Evolutionary conservation across 2,113 vertebrate species (phyloP).

Genomic region (Crotalus viridis): DNA sequence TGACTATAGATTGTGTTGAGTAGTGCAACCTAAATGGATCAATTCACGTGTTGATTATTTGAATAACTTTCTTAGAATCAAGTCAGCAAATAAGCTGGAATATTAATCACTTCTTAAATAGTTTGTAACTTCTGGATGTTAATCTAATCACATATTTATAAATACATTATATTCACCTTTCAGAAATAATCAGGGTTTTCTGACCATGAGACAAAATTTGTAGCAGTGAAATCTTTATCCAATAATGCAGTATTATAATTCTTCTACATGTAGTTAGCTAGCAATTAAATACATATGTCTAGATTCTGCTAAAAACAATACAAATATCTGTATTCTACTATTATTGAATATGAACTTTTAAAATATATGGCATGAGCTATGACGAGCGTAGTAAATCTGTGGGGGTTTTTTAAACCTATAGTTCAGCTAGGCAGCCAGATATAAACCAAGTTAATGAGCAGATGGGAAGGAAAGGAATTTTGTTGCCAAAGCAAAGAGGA

Average conservation of each 20-base stretch:
- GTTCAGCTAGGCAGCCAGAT: neutral
- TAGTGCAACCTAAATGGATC: conserved; percentile 39
- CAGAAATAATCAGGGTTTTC: neutral
- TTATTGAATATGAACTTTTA: neutral
- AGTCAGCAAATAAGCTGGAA: neutral
- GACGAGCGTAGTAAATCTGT: neutral
- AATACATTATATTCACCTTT: conserved; percentile 19
- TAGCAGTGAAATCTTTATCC: neutral
- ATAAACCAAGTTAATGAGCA: neutral
- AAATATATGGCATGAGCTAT: neutral
- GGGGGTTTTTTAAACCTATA: neutral
- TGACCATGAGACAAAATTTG: too few species aligned
- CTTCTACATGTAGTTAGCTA: neutral
- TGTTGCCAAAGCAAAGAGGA: neutral
- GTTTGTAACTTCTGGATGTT: conserved; percentile 3
- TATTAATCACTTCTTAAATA: neutral
- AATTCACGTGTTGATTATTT: conserved; percentile 37
- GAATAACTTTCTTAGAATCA: conserved; percentile 47
- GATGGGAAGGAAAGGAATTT: neutral
- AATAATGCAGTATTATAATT: neutral
- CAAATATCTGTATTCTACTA: neutral
- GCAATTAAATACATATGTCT: neutral
- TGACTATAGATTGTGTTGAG: conserved; percentile 32
- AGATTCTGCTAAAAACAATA: neutral
- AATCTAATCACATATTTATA: neutral